Base-by-base conservation (phyloP, 2,113 vertebrate genomes). In the Anas platyrhynchos region DNA sequence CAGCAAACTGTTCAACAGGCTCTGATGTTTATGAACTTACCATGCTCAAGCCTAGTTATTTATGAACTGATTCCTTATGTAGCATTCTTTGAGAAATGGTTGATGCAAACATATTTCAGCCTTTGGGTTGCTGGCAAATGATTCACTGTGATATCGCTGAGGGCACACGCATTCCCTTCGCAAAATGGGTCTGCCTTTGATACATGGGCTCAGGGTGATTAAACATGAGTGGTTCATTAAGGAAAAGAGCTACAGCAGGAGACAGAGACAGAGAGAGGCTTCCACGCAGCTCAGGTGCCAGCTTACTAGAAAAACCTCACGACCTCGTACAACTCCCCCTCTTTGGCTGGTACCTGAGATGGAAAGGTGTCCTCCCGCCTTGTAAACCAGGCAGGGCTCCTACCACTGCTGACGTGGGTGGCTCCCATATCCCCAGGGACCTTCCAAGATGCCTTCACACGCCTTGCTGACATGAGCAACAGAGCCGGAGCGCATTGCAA, bases 11-110 rank as follows among this genome's bases (percentile, higher is more conserved):
- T 68, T 87, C 78, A 61, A 29, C 34, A 62, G 74, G 71, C 89
- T 54, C 55, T 32, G 82, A 46, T 62, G 59, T 71, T 92, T 44
- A 86, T 62, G 94, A 93, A 94, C 84, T 91, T 94, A 4, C 66
- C 0, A 0, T 1, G 18, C 56, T 78, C 32, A 2, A 68, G 44
- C 58, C 58, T 44, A 0, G 1, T 88, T 93, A 88, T 96, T 94
- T 91, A 86, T 41, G 76, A 83, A 59, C 68, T 41, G 66, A 75
- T 85, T 43, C 54, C 50, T 87, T 32, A 32, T 22, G 62, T 43
- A 50, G 76, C 52, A 2, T 56, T 86, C 80, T 43, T 61, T 50
- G 76, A 86, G 83, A 38, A 90, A 86, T 9, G 62, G 32, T 68
- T 25, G 66, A 62, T 29, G 62, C 73, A 86, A 94, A 82, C 34